Evolutionary conservation across 1,140 invertebrate species (phyloP).

Genomic region (Lucilia sericata): DNA sequence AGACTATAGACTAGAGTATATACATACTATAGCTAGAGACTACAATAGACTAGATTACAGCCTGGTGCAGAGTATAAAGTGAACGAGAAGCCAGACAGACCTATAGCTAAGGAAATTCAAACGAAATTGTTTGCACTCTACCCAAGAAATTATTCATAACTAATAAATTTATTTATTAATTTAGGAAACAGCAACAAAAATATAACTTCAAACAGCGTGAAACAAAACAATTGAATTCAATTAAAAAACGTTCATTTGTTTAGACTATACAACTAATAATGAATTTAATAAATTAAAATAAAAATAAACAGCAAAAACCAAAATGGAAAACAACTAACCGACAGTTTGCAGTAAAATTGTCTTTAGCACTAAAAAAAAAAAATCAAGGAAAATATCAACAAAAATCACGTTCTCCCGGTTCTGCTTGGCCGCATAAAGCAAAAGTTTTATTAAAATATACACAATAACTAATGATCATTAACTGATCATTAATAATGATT

Average conservation of each 20-base stretch:
- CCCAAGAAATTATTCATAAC: not conserved
- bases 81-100: no score
- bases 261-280: not conserved
- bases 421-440: not conserved
- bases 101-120: no score
- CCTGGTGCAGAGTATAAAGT: no score
- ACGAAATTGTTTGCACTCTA: no score
- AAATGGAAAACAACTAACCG: not conserved
- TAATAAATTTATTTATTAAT: not conserved
- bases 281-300: not conserved
- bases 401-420: not conserved
- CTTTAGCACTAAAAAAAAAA: not conserved
- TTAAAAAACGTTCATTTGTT: slow-evolving; percentile 30
- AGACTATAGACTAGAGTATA: no score
- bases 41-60: no score
- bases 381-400: not conserved
- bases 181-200: not conserved
- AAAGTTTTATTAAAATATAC: not conserved
- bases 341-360: not conserved
- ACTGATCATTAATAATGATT: not conserved
- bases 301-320: not conserved
- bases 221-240: slow-evolving; percentile 38
- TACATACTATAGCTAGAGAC: no score
- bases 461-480: not conserved
- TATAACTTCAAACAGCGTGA: not conserved